A percentile compares a stretch with the other conserved stretches of the same genome.
Conservation (phyloP, 2,797 vertebrate species). For the Manis javanica region DNA sequence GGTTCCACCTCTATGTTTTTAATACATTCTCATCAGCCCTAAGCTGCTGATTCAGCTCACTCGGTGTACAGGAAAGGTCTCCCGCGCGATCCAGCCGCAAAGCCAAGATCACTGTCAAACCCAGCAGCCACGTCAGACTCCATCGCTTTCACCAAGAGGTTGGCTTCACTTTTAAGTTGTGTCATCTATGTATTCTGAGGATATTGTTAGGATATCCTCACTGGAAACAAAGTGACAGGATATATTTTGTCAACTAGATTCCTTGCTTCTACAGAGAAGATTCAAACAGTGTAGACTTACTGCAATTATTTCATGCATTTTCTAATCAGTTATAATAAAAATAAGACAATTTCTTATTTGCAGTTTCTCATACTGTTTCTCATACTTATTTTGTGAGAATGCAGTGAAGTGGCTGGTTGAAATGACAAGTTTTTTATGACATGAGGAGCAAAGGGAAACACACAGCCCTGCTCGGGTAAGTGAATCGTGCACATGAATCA, state of each 20-base stretch:
- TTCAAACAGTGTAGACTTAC: not conserved
- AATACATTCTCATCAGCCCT: not conserved
- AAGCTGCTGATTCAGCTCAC: not conserved
- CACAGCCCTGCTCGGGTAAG: not conserved
- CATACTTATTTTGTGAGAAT: not conserved
- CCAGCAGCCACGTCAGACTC: not conserved
- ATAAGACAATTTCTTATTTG: not conserved
- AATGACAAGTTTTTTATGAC: not conserved
- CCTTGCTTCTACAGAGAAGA: slow-evolving; percentile 12
- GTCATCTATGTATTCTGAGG: not conserved
- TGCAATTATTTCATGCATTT: not conserved
- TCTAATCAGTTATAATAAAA: slow-evolving; percentile 4
- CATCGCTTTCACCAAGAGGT: not conserved
- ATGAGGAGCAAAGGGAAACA: not conserved
- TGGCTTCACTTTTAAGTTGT: not conserved
- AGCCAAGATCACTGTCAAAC: not conserved
- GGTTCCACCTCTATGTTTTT: not conserved
- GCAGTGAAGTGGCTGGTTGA: not conserved
- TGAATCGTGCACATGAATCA: not conserved
- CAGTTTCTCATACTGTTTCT: not conserved
- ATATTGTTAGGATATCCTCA: slow-evolving; percentile 8
- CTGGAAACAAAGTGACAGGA: not conserved
- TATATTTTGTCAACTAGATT: not conserved
- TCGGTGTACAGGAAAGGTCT: not conserved
- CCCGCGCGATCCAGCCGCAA: not conserved